phyloP scores from a whole-genome alignment of 1,140 invertebrate species.

The Steinernema feltiae region DNA sequence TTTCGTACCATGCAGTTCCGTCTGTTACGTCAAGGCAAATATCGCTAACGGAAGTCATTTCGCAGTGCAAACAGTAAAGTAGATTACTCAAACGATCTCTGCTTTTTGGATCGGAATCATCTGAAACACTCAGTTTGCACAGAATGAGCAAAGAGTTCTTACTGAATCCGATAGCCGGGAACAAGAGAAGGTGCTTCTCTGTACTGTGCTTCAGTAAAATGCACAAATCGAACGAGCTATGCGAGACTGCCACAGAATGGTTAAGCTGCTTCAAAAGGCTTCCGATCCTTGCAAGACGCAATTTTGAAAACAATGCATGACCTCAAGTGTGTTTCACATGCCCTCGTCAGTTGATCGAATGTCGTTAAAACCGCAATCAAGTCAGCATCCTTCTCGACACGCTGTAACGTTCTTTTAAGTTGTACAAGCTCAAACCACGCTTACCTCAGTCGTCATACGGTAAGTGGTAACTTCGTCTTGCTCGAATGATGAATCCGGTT shows the following conservation, averaged over 20 bases:
- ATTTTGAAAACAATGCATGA: not conserved
- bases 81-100: not conserved
- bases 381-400: not conserved
- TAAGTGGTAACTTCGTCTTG: not conserved
- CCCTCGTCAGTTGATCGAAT: not conserved
- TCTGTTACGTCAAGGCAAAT: not conserved
- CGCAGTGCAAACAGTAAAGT: not conserved
- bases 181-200: not conserved
- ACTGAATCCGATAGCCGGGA: not conserved
- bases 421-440: not conserved
- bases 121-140: not conserved
- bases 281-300: not conserved
- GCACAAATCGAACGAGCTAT: conserved; percentile 4
- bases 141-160: no score
- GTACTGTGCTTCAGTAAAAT: not conserved
- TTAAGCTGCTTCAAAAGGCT: not conserved
- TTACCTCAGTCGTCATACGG: not conserved
- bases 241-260: not conserved
- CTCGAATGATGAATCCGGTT: conserved; percentile 10
- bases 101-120: not conserved
- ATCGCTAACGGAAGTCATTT: not conserved
- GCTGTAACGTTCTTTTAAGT: not conserved
- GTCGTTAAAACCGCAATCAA: not conserved
- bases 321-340: not conserved
- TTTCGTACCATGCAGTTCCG: not conserved